phyloP scores from a whole-genome alignment of 2,113 vertebrate genomes.

The Phainopepla nitens region DNA sequence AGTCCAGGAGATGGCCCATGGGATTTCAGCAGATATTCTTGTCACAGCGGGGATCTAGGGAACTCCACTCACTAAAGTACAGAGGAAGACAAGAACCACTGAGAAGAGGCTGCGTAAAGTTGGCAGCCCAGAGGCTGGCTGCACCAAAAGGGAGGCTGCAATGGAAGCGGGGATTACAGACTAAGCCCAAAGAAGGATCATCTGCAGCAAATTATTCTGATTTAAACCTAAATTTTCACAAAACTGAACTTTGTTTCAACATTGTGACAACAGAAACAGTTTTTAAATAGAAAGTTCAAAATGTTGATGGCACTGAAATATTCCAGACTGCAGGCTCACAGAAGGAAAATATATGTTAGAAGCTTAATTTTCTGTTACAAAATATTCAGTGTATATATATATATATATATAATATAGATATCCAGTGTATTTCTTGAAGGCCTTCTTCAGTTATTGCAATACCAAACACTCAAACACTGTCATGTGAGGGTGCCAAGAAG shows the following conservation, averaged over 20 bases:
- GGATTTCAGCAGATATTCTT: neutral
- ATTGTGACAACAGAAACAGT: neutral
- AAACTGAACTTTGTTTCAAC: neutral
- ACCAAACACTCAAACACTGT: neutral
- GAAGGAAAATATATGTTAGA: neutral
- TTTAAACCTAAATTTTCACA: neutral
- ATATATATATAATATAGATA: too few relatives aligned
- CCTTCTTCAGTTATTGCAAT: neutral
- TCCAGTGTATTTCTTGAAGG: neutral
- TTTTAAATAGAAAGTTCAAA: neutral
- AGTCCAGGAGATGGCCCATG: neutral
- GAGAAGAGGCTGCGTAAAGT: neutral
- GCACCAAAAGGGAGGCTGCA: neutral
- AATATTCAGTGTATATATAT: neutral
- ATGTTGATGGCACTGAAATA: neutral
- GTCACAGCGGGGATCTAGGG: fast-evolving
- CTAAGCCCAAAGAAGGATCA: neutral
- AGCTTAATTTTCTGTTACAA: neutral
- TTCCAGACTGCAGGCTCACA: neutral
- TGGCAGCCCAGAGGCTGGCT: neutral
- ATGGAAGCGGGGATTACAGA: fast-evolving
- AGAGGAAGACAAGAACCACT: neutral
- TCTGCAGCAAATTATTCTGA: neutral
- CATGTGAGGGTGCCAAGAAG: neutral
- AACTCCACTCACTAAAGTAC: neutral